These are phyloP conservation scores for Pelochelys cantorii DNA, from an alignment of 2,797 vertebrate genomes.

Conservation along the genomic window DNA sequence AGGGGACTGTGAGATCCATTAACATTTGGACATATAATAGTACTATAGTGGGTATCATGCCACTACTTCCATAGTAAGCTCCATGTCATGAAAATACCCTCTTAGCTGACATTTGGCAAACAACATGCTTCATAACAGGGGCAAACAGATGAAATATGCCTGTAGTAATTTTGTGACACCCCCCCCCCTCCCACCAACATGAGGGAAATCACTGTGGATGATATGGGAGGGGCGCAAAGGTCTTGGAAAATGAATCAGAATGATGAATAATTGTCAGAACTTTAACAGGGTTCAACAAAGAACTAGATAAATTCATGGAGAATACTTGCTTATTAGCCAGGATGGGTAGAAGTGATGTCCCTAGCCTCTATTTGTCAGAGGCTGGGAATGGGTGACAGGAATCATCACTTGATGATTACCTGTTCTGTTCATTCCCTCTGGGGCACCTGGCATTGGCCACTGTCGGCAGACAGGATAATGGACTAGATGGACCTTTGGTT, in stretches of 20 bases:
- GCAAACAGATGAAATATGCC: not conserved
- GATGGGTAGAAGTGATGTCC: no score
- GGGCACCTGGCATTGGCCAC: no score
- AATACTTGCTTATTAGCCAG: no score
- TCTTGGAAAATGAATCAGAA: not conserved
- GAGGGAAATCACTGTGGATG: not conserved
- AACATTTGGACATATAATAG: not conserved
- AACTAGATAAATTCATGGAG: no score
- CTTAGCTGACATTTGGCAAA: not conserved
- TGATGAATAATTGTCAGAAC: not conserved
- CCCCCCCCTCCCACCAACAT: rapidly evolving
- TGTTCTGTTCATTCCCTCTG: no score
- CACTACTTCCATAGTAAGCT: not conserved
- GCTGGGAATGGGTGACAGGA: no score
- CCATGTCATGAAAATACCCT: not conserved
- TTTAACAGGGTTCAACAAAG: no score
- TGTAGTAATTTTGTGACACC: not conserved
- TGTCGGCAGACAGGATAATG: no score
- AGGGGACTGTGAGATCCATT: not conserved
- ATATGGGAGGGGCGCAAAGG: rapidly evolving
- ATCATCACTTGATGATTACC: no score
- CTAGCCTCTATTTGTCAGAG: no score
- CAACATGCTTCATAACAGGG: not conserved
- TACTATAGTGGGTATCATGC: rapidly evolving
- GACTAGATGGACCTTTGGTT: no score